These are phyloP conservation scores for Cremastobaeus sp. DNA, from an alignment of 2,888 invertebrate genomes.

Conservation along the genomic window DNA sequence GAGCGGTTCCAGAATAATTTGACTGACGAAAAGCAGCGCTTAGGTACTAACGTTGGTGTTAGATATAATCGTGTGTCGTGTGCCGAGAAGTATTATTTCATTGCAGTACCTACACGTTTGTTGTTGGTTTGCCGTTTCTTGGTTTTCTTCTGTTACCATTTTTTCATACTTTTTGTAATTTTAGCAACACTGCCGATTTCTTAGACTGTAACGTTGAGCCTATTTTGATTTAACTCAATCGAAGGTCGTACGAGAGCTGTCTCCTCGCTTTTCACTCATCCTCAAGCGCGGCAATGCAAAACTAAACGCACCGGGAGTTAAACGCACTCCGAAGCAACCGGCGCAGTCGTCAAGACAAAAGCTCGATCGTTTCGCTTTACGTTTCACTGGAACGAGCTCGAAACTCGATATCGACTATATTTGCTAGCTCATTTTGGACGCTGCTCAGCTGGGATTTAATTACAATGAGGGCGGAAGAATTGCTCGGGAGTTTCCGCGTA, in stretches of 20 bases:
- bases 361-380: slow-evolving; percentile 25
- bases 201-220: slow-evolving; percentile 69
- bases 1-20: slow-evolving; percentile 30
- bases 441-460: slow-evolving; percentile 49
- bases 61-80: slow-evolving; percentile 78
- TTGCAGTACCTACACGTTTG: slow-evolving; percentile 75
- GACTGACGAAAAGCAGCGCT: slow-evolving; percentile 62
- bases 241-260: slow-evolving; percentile 62
- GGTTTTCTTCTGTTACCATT: slow-evolving; percentile 65
- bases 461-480: slow-evolving; percentile 46
- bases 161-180: slow-evolving; percentile 59
- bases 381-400: slow-evolving; percentile 8
- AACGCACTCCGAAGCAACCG: no score
- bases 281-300: no score
- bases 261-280: slow-evolving; percentile 42
- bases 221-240: slow-evolving; percentile 64
- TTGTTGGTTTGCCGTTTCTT: slow-evolving; percentile 77
- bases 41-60: slow-evolving; percentile 78
- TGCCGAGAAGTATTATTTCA: slow-evolving; percentile 75
- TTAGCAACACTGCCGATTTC: slow-evolving; percentile 67
- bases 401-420: slow-evolving; percentile 35
- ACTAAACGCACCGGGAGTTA: no score
- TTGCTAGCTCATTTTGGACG: slow-evolving; percentile 34
- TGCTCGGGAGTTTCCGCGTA: slow-evolving; percentile 16
- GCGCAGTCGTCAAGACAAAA: no score